Conservation (phyloP, 1,140 invertebrate genomes). For the Schlechtendalia chinensis region DNA sequence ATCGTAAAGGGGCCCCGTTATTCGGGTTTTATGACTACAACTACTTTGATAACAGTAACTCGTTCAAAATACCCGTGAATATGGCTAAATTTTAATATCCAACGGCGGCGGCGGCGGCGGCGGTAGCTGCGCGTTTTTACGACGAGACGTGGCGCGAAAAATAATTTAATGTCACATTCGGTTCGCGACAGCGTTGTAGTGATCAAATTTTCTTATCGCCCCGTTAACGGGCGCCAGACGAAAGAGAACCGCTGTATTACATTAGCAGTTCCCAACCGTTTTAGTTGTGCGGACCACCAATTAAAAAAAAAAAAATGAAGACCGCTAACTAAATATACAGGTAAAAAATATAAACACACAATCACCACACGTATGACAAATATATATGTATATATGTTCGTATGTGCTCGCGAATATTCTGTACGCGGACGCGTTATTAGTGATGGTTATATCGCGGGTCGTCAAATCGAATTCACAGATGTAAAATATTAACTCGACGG, state of each 20-base stretch:
- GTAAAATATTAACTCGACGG: slow-evolving; percentile 20
- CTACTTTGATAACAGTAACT: slow-evolving; percentile 45
- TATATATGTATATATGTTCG: no score
- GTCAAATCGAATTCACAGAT: slow-evolving; percentile 8
- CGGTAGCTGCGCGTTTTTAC: slow-evolving; percentile 15
- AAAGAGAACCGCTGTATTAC: neutral
- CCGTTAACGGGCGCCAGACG: slow-evolving; percentile 12
- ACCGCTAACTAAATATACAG: no score
- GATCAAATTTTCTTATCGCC: slow-evolving; percentile 23
- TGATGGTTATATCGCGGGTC: neutral
- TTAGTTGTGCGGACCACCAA: no score
- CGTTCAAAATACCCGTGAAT: slow-evolving; percentile 35
- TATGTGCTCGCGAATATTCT: no score
- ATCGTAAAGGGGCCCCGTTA: slow-evolving; percentile 42
- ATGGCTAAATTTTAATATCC: slow-evolving; percentile 44
- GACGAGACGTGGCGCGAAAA: slow-evolving; percentile 25
- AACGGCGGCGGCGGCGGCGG: neutral
- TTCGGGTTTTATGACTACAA: slow-evolving; percentile 38
- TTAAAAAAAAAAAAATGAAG: no score
- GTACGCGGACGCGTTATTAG: no score
- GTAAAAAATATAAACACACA: no score
- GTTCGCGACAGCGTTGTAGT: slow-evolving; percentile 9
- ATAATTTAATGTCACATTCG: slow-evolving; percentile 34
- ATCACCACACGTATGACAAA: no score
- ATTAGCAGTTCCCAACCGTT: no score